Evolutionary conservation across 2,113 vertebrate species (phyloP).

Genomic region (Empidonax traillii): DNA sequence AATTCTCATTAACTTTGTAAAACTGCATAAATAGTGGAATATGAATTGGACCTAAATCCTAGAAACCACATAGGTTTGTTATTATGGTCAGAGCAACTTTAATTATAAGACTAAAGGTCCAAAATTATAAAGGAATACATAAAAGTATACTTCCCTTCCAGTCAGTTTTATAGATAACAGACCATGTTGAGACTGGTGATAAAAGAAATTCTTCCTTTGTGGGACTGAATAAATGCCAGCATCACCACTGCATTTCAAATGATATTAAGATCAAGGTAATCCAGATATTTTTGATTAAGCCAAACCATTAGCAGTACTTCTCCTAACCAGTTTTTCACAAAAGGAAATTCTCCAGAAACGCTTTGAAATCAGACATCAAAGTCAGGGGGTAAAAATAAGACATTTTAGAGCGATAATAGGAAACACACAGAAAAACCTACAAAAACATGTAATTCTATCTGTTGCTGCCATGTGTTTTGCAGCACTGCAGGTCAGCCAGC

Average conservation of each 20-base stretch:
- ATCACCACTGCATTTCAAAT: background rate
- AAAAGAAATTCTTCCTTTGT: background rate
- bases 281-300: slow-evolving; percentile 3
- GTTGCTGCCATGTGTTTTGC: background rate
- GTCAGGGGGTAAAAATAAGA: background rate
- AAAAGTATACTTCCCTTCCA: background rate
- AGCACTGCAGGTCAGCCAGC: background rate
- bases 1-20: background rate
- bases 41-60: background rate
- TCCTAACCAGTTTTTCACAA: background rate
- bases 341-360: background rate
- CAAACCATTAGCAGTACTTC: background rate
- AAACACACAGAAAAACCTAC: background rate
- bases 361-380: slow-evolving; percentile 36
- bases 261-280: background rate
- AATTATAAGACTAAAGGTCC: background rate
- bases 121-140: background rate
- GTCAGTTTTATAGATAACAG: background rate
- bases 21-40: background rate
- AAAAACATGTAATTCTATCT: background rate
- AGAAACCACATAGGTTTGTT: background rate
- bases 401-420: background rate
- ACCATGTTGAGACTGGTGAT: background rate
- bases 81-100: background rate
- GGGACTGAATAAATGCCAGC: background rate